A percentile compares a stretch with the other conserved stretches of the same genome.
Conservation (phyloP, 1,140 invertebrate species). For the Probaryconus sp. region DNA sequence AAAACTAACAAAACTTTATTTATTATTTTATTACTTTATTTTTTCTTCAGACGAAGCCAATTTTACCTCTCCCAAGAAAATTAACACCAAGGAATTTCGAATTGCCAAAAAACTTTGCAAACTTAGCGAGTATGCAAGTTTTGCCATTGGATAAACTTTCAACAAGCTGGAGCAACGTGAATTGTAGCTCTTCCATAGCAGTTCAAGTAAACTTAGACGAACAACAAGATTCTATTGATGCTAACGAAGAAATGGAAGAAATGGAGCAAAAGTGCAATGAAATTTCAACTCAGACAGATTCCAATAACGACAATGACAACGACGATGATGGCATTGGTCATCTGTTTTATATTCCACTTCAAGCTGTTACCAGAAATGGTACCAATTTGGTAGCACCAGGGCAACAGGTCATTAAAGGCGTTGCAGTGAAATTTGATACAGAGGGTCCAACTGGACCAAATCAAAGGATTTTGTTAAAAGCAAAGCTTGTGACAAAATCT, state of each 20-base stretch:
- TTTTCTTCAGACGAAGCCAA: conserved; percentile 2
- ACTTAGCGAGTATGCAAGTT: conserved; percentile 71
- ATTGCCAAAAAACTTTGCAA: conserved; percentile 72
- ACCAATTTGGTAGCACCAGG: conserved; percentile 73
- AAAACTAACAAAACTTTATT: background rate
- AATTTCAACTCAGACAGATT: conserved; percentile 79
- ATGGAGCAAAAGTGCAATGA: conserved; percentile 71
- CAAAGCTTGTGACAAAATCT: conserved; percentile 84
- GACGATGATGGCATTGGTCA: conserved; percentile 79
- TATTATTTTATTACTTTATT: no score
- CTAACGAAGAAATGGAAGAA: conserved; percentile 45
- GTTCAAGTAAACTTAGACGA: conserved; percentile 80
- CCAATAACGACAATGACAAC: conserved; percentile 71
- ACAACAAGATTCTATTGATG: conserved; percentile 49
- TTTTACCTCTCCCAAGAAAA: conserved; percentile 37
- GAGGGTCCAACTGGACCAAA: conserved; percentile 82
- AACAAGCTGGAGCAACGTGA: conserved; percentile 74
- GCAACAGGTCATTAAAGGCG: conserved; percentile 81
- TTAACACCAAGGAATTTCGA: conserved; percentile 66
- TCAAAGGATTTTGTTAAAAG: conserved; percentile 82
- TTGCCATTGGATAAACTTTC: conserved; percentile 74
- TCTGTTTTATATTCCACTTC: conserved; percentile 85
- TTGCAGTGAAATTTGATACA: conserved; percentile 83
- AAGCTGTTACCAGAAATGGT: conserved; percentile 78
- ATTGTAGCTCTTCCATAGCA: conserved; percentile 79